Evolutionary conservation across 23 tunicate species (phyloP).

Genomic region (Pegea sp.): DNA sequence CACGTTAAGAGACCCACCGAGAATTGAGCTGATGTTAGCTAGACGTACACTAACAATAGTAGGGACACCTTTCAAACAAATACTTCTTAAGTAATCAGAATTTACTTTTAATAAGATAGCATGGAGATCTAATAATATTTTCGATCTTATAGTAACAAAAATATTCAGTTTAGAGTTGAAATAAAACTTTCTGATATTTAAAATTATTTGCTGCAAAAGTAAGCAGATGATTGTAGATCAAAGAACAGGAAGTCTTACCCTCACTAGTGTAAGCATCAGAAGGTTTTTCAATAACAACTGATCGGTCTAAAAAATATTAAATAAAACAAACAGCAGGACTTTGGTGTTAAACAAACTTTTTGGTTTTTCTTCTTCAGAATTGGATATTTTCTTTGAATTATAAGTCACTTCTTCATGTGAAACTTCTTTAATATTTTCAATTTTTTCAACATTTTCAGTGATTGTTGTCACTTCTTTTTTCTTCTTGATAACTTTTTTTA

Average conservation of each 20-base stretch:
- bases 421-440: conserved; percentile 5
- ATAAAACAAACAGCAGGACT: not conserved
- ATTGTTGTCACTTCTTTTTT: no score
- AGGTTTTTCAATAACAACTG: not conserved
- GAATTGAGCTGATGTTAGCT: conserved; percentile 32
- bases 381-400: not conserved
- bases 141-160: no score
- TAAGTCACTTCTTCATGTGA: conserved; percentile 3
- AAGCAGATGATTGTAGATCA: no score
- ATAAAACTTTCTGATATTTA: not conserved
- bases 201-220: not conserved
- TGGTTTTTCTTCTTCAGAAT: conserved; percentile 1
- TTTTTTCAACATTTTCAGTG: no score
- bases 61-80: conserved; percentile 23
- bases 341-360: not conserved
- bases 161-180: not conserved
- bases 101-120: not conserved
- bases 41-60: conserved; percentile 44
- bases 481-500: conserved; percentile 1
- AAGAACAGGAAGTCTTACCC: not conserved
- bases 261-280: conserved; percentile 1
- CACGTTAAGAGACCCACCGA: conserved; percentile 26
- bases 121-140: not conserved
- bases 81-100: not conserved
- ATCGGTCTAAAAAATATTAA: not conserved